Evolutionary conservation across 2,113 vertebrate species (phyloP), one percentile per base, ranked within the genome.

Genomic region (Helogale parvula): DNA sequence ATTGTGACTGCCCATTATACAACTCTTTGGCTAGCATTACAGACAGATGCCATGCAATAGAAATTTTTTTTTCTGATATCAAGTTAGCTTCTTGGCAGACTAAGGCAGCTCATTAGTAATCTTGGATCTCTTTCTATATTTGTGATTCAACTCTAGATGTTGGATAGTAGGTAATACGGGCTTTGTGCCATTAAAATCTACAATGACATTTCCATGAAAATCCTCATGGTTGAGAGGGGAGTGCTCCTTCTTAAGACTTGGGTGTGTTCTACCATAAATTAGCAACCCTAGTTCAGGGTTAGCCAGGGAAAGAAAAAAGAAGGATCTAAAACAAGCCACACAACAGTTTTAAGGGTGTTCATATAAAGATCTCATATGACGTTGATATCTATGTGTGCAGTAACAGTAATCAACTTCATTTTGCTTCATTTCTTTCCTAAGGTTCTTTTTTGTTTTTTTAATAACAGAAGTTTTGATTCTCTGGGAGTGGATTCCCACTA

Each of bases 21-120:
- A 95, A 91, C n/a, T 89, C 88, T 95, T 95, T 97, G 96, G 97
- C 96, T 97, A 83, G 47, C 72, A 93, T 94, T 92, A 96, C 33
- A 96, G 91, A 97, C 93, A 98, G 96, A 97, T 95, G 89, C 35
- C 93, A 96, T 33, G 89, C 88, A 93, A 95, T 95, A 97, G 77
- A 97, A 91, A 82, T 93, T 91, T 93, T 47, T 47, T 96, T 94
- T 90, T 76, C 92, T 96, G 90, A 94, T 97, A 97, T 83, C 45
- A 52, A 95, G 79, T 94, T 95, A 94, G 93, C 66, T 97, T 96
- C 94, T 97, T 97, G 96, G 97, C 94, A 98, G 91, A 94, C 88
- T 87, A 88, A 71, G 16, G 47, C 47, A 94, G 65, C 89, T 97
- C 96, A 93, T 98, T 97, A 97, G 94, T 96, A 94, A 97, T 90